Percentiles rank a stretch among this genome's conserved stretches.
Conservation (phyloP, 2,888 invertebrate genomes). For the Omphaloscelis lunosa region DNA sequence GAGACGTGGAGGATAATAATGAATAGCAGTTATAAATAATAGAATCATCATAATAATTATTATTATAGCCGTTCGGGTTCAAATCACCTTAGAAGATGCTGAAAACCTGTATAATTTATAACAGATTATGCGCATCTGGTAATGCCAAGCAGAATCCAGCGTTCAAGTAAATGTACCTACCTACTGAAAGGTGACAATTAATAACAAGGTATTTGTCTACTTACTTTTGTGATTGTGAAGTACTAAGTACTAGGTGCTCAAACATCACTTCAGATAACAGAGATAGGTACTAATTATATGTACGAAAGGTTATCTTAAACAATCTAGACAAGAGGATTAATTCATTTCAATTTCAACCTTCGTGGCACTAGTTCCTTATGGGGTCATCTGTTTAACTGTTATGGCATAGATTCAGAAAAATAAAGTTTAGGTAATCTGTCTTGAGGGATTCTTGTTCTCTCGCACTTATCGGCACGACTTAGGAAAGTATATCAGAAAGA, state of each 20-base stretch:
- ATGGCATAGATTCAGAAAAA: no score
- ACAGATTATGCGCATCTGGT: background rate
- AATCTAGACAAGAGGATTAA: no score
- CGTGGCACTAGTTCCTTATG: no score
- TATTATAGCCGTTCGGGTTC: background rate
- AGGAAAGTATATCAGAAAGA: no score
- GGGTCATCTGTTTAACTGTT: no score
- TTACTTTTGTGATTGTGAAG: background rate
- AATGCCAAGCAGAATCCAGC: background rate
- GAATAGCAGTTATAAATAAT: background rate
- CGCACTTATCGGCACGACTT: no score
- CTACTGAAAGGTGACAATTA: background rate
- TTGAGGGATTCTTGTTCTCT: no score
- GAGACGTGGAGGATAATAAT: background rate
- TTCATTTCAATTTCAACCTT: background rate
- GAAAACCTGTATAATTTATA: background rate
- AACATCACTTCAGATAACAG: slow-evolving; percentile 3
- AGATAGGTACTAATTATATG: background rate
- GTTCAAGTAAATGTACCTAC: background rate
- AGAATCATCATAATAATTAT: background rate
- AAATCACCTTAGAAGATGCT: background rate
- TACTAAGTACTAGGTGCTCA: background rate
- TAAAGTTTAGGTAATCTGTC: no score
- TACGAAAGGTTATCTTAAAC: background rate
- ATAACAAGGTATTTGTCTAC: background rate